These are phyloP conservation scores for Hofmannophila pseudospretella DNA, from an alignment of 2,888 invertebrate genomes.

Conservation along the genomic window DNA sequence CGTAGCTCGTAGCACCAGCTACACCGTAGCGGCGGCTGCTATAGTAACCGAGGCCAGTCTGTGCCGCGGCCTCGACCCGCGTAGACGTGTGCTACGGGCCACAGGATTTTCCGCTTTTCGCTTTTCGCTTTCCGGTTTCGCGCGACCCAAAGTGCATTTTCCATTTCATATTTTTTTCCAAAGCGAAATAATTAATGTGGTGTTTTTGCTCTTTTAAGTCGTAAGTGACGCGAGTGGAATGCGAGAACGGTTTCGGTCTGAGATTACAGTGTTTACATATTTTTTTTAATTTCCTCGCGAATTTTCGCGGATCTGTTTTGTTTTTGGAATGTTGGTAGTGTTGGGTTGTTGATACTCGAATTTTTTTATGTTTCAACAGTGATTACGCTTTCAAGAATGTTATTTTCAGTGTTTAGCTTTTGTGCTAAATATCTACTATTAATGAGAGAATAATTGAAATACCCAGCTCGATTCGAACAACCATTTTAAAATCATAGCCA, in stretches of 20 bases:
- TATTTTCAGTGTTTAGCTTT: too few species aligned
- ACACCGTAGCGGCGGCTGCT: slow-evolving; percentile 66
- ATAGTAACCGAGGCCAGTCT: slow-evolving; percentile 68
- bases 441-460: too few species aligned
- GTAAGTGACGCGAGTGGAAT: slow-evolving; percentile 24
- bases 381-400: too few species aligned
- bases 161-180: slow-evolving; percentile 29
- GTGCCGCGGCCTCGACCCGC: slow-evolving; percentile 49
- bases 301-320: slow-evolving; percentile 8
- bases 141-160: slow-evolving; percentile 21
- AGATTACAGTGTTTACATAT: slow-evolving; percentile 15
- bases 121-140: slow-evolving; percentile 13
- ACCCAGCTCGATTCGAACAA: too few species aligned
- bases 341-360: too few species aligned
- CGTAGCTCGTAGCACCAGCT: slow-evolving; percentile 43
- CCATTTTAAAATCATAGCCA: too few species aligned
- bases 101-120: slow-evolving; percentile 1
- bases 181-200: slow-evolving; percentile 52
- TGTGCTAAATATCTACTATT: too few species aligned
- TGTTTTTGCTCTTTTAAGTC: slow-evolving; percentile 20
- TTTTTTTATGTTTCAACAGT: too few species aligned
- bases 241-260: slow-evolving; percentile 21
- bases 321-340: slow-evolving; percentile 3
- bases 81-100: slow-evolving; percentile 51
- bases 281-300: slow-evolving; percentile 11